Base-by-base conservation (phyloP, 2,888 invertebrate species). In the Phymatocera aterrima region DNA sequence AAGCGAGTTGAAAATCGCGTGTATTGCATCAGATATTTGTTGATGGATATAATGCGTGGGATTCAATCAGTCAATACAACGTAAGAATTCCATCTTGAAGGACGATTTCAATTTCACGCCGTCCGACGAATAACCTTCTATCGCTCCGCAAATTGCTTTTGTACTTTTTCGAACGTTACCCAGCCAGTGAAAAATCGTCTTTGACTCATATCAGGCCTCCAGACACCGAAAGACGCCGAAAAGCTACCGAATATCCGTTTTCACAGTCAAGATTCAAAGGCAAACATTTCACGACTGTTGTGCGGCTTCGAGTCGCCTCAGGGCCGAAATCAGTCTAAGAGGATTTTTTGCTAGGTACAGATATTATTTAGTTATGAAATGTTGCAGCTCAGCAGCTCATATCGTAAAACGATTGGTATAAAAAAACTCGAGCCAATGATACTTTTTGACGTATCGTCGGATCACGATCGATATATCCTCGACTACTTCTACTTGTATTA, bases 291-390 rank as follows among this genome's bases (percentile, higher is more conserved):
- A n/a, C n/a, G n/a, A n/a, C n/a, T n/a, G n/a, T n/a, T n/a, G n/a
- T n/a, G n/a, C n/a, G n/a, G n/a, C n/a, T n/a, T n/a, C n/a, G n/a
- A n/a, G n/a, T n/a, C n/a, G n/a, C n/a, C n/a, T n/a, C n/a, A n/a
- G n/a, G n/a, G n/a, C n/a, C n/a, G n/a, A n/a, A n/a, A n/a, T n/a
- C n/a, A n/a, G n/a, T n/a, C n/a, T n/a, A n/a, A n/a, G n/a, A n/a
- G n/a, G n/a, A n/a, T n/a, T n/a, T n/a, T n/a, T n/a, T n/a, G n/a
- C n/a, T n/a, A n/a, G n/a, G n/a, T n/a, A n/a, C n/a, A n/a, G n/a
- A n/a, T n/a, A 68, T 46, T n/a, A 68, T 68, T 43, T 28, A 46
- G 46, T 68, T 43, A 68, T 46, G 68, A 68, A 68, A 68, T 46
- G 40, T 46, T 15, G 24, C 68, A 28, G 46, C 21, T 68, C n/a